Percentiles rank a stretch among this genome's conserved stretches.
These are phyloP conservation scores for Chironomus tepperi DNA, from an alignment of 1,140 invertebrate species.

Conservation along the genomic window DNA sequence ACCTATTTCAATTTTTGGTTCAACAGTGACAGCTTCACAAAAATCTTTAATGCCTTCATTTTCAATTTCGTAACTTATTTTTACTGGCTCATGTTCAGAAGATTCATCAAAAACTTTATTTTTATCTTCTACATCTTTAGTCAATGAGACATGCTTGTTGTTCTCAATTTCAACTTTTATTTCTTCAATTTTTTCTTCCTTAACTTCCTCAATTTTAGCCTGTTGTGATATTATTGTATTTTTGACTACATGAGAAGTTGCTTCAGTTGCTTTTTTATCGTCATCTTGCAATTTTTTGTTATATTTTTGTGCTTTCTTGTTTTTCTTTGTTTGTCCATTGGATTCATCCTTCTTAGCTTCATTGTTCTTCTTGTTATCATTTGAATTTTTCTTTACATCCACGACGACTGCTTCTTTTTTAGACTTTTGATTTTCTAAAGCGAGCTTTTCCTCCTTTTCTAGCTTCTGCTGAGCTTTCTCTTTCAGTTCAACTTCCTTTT, in stretches of 20 bases:
- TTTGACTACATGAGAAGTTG: not conserved
- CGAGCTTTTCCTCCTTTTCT: constrained; percentile 23
- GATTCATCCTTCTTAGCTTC: constrained; percentile 29
- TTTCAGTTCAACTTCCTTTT: too few relatives aligned
- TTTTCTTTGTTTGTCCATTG: constrained; percentile 32
- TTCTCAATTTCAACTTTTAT: not conserved
- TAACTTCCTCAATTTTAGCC: not conserved
- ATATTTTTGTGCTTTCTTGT: constrained; percentile 30
- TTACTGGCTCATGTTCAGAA: too few relatives aligned
- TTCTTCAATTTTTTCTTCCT: not conserved
- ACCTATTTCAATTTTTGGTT: constrained; percentile 5
- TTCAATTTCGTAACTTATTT: not conserved
- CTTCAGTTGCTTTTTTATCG: not conserved
- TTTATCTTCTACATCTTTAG: too few relatives aligned
- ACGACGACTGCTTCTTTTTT: constrained; percentile 27
- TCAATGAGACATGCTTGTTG: too few relatives aligned
- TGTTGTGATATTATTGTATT: not conserved
- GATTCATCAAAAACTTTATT: too few relatives aligned
- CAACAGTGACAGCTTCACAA: not conserved
- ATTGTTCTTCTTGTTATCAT: constrained; percentile 30
- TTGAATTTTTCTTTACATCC: constrained; percentile 25
- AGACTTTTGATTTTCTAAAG: constrained; percentile 27
- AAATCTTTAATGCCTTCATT: not conserved
- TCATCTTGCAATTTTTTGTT: not conserved
- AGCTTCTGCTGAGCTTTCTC: not conserved